phyloP scores from a whole-genome alignment of 2,113 vertebrate genomes.

The Hypomesus transpacificus region DNA sequence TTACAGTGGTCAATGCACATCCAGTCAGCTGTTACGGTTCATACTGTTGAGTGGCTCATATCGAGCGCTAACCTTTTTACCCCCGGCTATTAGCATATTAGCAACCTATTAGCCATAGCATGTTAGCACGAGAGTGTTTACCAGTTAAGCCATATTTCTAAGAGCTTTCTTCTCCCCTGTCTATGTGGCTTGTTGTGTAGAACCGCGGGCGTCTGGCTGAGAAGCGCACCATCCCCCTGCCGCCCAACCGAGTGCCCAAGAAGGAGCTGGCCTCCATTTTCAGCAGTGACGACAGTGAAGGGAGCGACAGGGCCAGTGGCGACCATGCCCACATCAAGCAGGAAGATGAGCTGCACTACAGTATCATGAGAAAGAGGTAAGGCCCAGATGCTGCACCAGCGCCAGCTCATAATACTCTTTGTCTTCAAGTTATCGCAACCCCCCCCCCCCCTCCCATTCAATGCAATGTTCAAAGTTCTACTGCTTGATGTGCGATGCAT shows the following conservation, averaged over 20 bases:
- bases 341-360: constrained; percentile 85
- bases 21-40: neutral
- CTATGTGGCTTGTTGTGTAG: constrained; percentile 63
- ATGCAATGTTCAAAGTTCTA: too few relatives aligned
- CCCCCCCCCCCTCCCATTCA: neutral
- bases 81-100: neutral
- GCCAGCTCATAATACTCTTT: too few relatives aligned
- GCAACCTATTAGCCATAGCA: neutral
- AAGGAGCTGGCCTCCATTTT: constrained; percentile 85
- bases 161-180: constrained; percentile 29
- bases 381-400: neutral
- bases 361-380: constrained; percentile 98
- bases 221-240: constrained; percentile 88
- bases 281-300: constrained; percentile 86
- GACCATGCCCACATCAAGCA: constrained; percentile 85
- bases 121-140: neutral
- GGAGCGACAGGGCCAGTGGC: constrained; percentile 80
- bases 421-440: neutral
- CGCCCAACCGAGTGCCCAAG: constrained; percentile 83
- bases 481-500: too few relatives aligned
- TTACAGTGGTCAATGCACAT: constrained; percentile 1
- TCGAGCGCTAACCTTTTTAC: neutral
- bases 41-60: neutral
- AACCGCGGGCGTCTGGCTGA: constrained; percentile 96
- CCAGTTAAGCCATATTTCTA: constrained; percentile 20